Evolutionary conservation across 2,888 invertebrate genomes (phyloP).

Genomic region (Chironomus riparius): DNA sequence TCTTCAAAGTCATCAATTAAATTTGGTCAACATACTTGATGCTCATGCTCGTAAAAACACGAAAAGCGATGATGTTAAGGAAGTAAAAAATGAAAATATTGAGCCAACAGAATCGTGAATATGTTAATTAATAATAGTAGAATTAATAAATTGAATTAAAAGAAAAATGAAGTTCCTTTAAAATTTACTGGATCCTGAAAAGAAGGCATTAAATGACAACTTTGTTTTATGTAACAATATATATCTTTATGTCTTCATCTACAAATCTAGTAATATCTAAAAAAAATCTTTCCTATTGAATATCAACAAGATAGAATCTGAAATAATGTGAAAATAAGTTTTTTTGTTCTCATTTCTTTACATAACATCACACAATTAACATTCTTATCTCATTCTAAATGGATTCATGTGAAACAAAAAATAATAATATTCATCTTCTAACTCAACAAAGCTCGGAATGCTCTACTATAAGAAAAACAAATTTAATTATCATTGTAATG

Average conservation of each 20-base stretch:
- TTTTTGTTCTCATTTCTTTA: too few relatives aligned
- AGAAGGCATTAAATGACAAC: too few relatives aligned
- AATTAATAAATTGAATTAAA: neutral
- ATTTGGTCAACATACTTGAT: constrained; percentile 57
- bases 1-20: constrained; percentile 58
- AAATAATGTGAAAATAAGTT: too few relatives aligned
- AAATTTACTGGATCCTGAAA: too few relatives aligned
- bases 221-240: too few relatives aligned
- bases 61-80: neutral
- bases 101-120: neutral
- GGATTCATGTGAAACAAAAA: neutral
- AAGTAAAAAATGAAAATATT: neutral
- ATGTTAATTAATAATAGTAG: neutral
- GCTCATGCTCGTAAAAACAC: constrained; percentile 44
- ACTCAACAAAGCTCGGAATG: neutral
- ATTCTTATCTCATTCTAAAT: neutral
- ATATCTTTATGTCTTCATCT: too few relatives aligned
- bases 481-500: neutral
- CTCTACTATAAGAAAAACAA: neutral
- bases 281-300: too few relatives aligned
- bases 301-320: too few relatives aligned
- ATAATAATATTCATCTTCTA: neutral
- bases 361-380: too few relatives aligned
- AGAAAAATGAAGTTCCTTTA: too few relatives aligned
- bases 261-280: too few relatives aligned